Percentiles rank a stretch among this genome's conserved stretches.
Conservation (phyloP, 2,113 vertebrate species). For the Anolis sagrei region DNA sequence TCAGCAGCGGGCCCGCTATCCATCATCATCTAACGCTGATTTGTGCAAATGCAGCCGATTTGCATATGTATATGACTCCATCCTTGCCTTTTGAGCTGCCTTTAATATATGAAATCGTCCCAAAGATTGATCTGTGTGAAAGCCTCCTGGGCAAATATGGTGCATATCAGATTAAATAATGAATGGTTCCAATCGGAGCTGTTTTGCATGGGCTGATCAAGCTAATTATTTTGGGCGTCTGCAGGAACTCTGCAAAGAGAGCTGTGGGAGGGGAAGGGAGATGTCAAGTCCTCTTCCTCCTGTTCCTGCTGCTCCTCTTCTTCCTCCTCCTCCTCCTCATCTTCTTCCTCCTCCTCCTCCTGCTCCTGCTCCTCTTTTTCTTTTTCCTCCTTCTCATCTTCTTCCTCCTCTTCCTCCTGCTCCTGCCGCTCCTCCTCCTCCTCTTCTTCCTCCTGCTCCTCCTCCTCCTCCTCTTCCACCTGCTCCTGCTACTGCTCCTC, state of each 20-base stretch:
- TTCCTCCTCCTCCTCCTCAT: too few species aligned
- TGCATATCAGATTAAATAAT: constrained; percentile 45
- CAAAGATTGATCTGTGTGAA: constrained; percentile 38
- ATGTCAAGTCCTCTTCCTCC: constrained; percentile 16
- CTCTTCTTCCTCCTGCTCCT: neutral
- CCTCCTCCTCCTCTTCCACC: neutral
- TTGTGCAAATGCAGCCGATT: neutral
- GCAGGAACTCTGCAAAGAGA: constrained; percentile 11
- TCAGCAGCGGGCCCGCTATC: neutral
- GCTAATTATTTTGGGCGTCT: constrained; percentile 50
- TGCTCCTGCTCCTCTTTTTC: too few species aligned
- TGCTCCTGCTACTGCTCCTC: too few species aligned
- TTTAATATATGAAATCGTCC: constrained; percentile 34
- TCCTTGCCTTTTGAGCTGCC: constrained; percentile 11
- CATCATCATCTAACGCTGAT: neutral
- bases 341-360: too few species aligned
- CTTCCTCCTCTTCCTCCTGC: neutral
- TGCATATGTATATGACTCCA: constrained; percentile 21
- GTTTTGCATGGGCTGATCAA: constrained; percentile 65
- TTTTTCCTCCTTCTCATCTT: too few species aligned
- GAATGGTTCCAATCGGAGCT: constrained; percentile 57
- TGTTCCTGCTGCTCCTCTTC: too few species aligned
- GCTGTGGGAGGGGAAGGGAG: constrained; percentile 10
- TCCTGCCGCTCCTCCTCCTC: too few species aligned
- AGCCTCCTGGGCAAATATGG: constrained; percentile 49